phyloP scores from a whole-genome alignment of 2,113 vertebrate genomes.

The Cavia porcellus region DNA sequence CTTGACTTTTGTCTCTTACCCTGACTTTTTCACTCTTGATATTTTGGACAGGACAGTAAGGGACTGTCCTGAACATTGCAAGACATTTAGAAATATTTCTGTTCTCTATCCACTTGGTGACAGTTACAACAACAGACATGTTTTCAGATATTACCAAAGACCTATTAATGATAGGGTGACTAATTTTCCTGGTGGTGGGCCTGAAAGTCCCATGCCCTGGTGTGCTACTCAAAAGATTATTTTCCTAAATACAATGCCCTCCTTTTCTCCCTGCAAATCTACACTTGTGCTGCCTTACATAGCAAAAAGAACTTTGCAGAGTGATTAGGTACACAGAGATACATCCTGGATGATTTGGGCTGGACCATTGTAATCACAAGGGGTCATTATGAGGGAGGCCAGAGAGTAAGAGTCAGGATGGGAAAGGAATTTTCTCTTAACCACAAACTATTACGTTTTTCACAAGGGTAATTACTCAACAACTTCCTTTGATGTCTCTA shows the following conservation, averaged over 20 bases:
- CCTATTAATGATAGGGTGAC: background rate
- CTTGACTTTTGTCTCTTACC: background rate
- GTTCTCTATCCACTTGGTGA: background rate
- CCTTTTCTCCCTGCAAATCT: background rate
- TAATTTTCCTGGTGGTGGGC: background rate
- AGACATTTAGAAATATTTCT: background rate
- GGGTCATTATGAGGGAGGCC: background rate
- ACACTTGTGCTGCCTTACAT: background rate
- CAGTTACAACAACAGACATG: background rate
- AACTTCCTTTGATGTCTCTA: conserved; percentile 32
- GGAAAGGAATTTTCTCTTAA: conserved; percentile 24
- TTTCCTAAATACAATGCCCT: background rate
- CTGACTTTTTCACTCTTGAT: background rate
- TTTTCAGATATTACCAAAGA: conserved; percentile 20
- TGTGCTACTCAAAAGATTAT: background rate
- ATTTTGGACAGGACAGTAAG: background rate
- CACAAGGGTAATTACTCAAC: conserved; percentile 39
- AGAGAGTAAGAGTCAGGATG: background rate
- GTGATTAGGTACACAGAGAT: background rate
- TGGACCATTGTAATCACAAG: background rate
- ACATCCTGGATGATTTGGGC: background rate
- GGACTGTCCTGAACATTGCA: background rate
- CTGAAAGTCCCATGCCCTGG: background rate
- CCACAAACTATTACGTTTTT: conserved; percentile 1
- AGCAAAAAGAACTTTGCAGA: background rate